These are phyloP conservation scores for Ianthella basta DNA, from an alignment of 37 sponge, comb jelly and placozoan genomes.

Conservation along the genomic window DNA sequence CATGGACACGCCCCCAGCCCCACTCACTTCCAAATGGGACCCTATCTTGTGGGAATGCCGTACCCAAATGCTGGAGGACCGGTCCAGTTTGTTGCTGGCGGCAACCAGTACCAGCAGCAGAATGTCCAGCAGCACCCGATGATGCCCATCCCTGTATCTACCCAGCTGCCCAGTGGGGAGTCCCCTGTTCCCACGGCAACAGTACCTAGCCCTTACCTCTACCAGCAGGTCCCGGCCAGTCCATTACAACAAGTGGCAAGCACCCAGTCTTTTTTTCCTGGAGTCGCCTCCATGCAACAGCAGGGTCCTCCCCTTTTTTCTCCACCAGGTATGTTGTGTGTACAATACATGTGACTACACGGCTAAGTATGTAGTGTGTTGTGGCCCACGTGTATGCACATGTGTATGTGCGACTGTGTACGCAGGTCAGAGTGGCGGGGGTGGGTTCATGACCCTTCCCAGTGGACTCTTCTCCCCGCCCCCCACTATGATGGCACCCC, in stretches of 20 bases:
- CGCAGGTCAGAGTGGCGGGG: neutral
- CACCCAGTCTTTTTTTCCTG: neutral
- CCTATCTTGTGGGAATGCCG: too few species aligned
- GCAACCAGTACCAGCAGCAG: constrained; percentile 27
- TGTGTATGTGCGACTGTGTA: too few species aligned
- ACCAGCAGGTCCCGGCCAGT: constrained; percentile 13
- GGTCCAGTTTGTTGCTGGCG: neutral
- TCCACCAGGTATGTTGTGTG: neutral
- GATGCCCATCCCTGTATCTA: neutral
- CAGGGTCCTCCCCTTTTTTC: neutral
- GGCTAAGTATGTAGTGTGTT: too few species aligned
- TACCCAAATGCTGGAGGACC: too few species aligned
- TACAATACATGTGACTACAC: too few species aligned
- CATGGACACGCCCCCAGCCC: too few species aligned
- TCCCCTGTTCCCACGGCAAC: neutral
- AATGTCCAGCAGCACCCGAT: neutral
- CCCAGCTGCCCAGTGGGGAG: neutral
- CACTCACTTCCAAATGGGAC: too few species aligned
- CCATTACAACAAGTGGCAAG: neutral
- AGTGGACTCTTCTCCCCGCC: constrained; percentile 42
- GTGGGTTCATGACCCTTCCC: neutral
- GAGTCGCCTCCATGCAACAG: neutral
- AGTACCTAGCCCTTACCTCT: constrained; percentile 8
- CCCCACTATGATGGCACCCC: neutral
- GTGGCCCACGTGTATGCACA: too few species aligned